A percentile compares a stretch with the other conserved stretches of the same genome.
These are phyloP conservation scores for Etheostoma perlongum DNA, from an alignment of 2,797 vertebrate genomes.

Conservation along the genomic window DNA sequence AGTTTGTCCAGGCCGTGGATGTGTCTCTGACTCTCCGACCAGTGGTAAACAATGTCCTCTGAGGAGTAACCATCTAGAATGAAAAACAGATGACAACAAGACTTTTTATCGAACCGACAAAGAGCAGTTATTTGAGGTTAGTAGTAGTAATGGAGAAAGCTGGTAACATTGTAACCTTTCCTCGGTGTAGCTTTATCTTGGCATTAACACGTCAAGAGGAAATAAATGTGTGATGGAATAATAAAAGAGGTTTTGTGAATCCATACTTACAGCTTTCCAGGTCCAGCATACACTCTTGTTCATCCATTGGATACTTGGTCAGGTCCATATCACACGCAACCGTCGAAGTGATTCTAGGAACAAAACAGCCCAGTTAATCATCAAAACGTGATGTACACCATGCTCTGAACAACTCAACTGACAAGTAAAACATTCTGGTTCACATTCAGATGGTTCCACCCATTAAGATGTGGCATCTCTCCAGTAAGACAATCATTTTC, in stretches of 20 bases:
- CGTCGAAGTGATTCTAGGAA: slow-evolving; percentile 93
- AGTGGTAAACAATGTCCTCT: slow-evolving; percentile 96
- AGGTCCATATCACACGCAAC: slow-evolving; percentile 99
- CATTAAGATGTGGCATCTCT: too few relatives aligned
- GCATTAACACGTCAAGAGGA: neutral
- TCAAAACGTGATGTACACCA: neutral
- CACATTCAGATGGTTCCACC: neutral
- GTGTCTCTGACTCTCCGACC: slow-evolving; percentile 95
- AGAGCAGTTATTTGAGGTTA: neutral
- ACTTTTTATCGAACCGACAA: neutral
- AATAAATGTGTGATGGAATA: neutral
- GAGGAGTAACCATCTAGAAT: slow-evolving; percentile 95
- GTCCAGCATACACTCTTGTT: slow-evolving; percentile 97
- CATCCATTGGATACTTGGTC: slow-evolving; percentile 98
- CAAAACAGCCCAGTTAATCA: slow-evolving; percentile 2
- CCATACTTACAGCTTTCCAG: slow-evolving; percentile 94
- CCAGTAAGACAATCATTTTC: too few relatives aligned
- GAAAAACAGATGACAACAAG: neutral
- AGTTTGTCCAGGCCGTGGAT: slow-evolving; percentile 97
- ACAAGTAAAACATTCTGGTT: neutral
- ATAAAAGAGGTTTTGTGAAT: neutral
- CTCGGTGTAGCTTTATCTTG: neutral
- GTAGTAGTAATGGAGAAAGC: neutral
- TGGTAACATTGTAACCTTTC: neutral
- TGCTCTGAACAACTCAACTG: neutral